A percentile compares a stretch with the other conserved stretches of the same genome.
phyloP scores from a whole-genome alignment of 2,797 vertebrate species.

The Anolis apletophallus region DNA sequence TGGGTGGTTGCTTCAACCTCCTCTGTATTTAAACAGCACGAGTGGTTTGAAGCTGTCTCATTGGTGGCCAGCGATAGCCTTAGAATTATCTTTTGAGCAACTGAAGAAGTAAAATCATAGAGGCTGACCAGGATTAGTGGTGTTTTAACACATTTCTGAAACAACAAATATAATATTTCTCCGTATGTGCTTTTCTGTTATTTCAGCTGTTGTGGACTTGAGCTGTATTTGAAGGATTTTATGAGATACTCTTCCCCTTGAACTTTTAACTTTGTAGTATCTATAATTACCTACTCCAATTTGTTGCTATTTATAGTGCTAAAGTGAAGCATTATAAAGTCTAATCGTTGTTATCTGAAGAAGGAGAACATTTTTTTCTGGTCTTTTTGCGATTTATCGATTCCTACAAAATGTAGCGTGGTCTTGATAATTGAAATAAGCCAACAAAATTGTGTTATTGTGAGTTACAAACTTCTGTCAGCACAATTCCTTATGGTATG shows the following conservation, averaged over 20 bases:
- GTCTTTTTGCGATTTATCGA: not conserved
- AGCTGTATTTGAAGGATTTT: not conserved
- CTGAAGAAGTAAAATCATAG: not conserved
- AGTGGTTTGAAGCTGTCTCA: too few species aligned
- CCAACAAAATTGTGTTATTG: not conserved
- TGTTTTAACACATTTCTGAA: not conserved
- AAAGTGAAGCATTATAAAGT: not conserved
- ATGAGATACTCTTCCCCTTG: not conserved
- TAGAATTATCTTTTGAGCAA: not conserved
- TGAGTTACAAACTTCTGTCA: not conserved
- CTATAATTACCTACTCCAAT: not conserved
- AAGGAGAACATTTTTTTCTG: not conserved
- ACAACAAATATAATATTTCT: not conserved
- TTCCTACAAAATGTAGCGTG: not conserved
- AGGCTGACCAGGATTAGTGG: not conserved
- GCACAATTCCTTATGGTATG: not conserved
- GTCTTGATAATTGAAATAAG: not conserved
- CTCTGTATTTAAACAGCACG: too few species aligned
- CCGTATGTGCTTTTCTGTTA: not conserved
- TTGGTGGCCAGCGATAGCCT: too few species aligned
- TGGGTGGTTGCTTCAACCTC: too few species aligned
- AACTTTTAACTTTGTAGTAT: not conserved
- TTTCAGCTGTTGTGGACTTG: not conserved
- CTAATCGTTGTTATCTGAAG: not conserved
- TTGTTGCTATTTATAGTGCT: not conserved